Evolutionary conservation across 2,113 vertebrate species (phyloP), one percentile per base, ranked within the genome.

Genomic region (Fregetta grallaria): DNA sequence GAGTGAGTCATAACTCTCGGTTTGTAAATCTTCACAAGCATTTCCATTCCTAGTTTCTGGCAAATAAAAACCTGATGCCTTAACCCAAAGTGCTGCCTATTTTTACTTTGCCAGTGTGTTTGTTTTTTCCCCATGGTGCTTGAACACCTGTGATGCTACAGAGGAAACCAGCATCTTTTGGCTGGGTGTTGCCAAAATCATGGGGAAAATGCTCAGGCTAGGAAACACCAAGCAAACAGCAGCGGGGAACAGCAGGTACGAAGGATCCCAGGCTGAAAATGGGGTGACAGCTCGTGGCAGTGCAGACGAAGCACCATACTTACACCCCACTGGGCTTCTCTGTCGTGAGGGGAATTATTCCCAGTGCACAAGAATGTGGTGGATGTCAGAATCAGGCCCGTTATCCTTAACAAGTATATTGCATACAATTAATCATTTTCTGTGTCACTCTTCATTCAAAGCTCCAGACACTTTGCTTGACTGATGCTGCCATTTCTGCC

Each of bases 301-400:
- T n/a, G 68, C 55, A 15, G n/a, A 8, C 3, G 2, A 30, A 36
- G 19, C 32, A 16, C 13, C 0, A 1, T 30, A 9, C 34, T 94
- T 6, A 11, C 14, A 18, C 49, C 34, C 44, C 20, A 4, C 21
- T 25, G 38, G 56, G 34, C 58, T 49, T 8, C 23, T 44, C n/a
- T 71, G 47, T 20, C 2, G 0, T 65, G 18, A 19, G 6, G 14
- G 23, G 27, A 29, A 7, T 50, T 56, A 11, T 11, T 87, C 13
- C 26, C 36, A 20, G 27, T 32, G 50, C 22, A 30, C 3, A 2
- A 36, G 26, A 70, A 53, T 1, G 17, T 7, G n/a, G 49, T 20
- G 29, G 34, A 18, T 61, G 50, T 53, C 50, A 58, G 49, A 56
- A 78, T 67, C 40, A 4, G 78, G 55, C 42, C 61, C 1, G 0